These are phyloP conservation scores for Centropus bengalensis DNA, from an alignment of 2,113 vertebrate species.

Conservation along the genomic window DNA sequence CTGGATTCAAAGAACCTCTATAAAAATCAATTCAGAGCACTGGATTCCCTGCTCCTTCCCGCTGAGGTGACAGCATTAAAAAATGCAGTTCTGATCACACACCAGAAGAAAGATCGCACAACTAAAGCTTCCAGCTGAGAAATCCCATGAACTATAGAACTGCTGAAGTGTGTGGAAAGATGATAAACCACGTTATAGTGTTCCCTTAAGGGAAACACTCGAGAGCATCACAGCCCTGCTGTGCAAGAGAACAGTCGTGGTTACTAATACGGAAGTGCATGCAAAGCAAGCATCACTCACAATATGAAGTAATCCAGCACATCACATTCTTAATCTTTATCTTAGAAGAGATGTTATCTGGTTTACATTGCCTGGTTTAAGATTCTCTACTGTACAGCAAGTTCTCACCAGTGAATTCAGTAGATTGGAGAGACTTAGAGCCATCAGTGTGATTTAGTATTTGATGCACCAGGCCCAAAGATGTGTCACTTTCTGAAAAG, in stretches of 20 bases:
- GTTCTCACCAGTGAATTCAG: constrained; percentile 62
- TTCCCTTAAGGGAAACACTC: not conserved
- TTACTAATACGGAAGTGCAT: constrained; percentile 3
- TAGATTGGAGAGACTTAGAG: constrained; percentile 58
- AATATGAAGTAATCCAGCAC: not conserved
- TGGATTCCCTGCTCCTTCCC: not conserved
- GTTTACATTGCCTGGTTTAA: constrained; percentile 31
- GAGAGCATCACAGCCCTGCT: not conserved
- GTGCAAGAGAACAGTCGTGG: not conserved
- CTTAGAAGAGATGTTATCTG: not conserved
- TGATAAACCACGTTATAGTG: accelerated
- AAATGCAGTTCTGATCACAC: not conserved
- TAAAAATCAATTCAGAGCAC: not conserved
- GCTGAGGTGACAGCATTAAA: not conserved
- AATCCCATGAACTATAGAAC: not conserved
- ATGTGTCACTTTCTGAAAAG: constrained; percentile 60
- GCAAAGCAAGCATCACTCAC: constrained; percentile 30
- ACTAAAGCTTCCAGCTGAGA: not conserved
- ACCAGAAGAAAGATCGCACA: not conserved
- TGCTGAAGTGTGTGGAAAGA: not conserved
- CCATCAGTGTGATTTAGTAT: constrained; percentile 58
- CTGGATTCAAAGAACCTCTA: not conserved
- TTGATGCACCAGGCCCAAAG: constrained; percentile 55
- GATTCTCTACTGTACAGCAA: constrained; percentile 32
- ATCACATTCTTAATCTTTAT: not conserved